Evolutionary conservation across 1,140 invertebrate species (phyloP).

Genomic region (Oscheius sp.): DNA sequence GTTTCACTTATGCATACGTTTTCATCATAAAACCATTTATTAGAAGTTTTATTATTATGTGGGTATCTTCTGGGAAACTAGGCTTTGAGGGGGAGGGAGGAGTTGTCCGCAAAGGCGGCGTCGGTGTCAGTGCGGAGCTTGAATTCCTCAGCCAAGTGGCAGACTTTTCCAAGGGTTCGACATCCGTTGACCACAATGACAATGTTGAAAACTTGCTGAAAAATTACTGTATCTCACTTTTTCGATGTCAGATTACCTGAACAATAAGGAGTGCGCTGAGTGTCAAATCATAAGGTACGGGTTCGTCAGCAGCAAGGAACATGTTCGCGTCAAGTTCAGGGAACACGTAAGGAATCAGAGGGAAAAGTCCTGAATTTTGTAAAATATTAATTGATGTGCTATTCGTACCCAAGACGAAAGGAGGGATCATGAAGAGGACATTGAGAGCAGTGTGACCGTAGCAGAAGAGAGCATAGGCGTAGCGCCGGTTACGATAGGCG

Average conservation of each 20-base stretch:
- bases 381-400: background rate
- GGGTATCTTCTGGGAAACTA: too few species aligned
- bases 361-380: background rate
- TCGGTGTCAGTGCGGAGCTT: background rate
- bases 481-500: background rate
- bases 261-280: background rate
- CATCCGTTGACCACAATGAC: background rate
- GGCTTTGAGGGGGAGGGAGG: background rate
- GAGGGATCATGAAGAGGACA: background rate
- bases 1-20: too few species aligned
- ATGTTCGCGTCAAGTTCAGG: background rate
- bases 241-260: too few species aligned
- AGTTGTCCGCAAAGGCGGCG: background rate
- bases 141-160: background rate
- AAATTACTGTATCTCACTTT: too few species aligned
- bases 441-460: background rate
- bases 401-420: background rate
- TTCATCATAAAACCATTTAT: too few species aligned
- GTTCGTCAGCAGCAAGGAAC: background rate
- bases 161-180: background rate
- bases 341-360: slow-evolving; percentile 1
- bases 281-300: background rate
- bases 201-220: background rate
- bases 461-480: background rate
- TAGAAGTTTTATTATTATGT: too few species aligned